These are phyloP conservation scores for Cirrhinus molitorella DNA, from an alignment of 2,797 vertebrate species.

Conservation along the genomic window DNA sequence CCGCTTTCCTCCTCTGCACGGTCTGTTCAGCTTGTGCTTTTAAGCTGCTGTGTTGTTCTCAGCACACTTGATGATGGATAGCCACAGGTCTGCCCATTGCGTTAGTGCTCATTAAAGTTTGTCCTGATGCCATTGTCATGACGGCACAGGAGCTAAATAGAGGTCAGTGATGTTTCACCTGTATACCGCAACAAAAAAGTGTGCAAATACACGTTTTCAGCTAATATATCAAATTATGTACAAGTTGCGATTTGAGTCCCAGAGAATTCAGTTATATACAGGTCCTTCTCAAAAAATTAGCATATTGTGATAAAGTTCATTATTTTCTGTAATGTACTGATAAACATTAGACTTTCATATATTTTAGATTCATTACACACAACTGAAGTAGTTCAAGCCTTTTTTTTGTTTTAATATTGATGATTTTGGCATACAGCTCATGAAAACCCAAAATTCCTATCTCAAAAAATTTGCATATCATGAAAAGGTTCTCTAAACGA, in stretches of 20 bases:
- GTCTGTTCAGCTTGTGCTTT: constrained; percentile 71
- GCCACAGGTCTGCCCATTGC: constrained; percentile 62
- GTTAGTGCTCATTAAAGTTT: constrained; percentile 67
- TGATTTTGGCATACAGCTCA: no score
- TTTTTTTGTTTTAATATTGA: no score
- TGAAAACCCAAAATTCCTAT: no score
- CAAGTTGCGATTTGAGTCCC: constrained; percentile 6
- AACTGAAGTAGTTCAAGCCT: no score
- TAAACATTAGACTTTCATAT: no score
- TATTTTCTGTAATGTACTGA: no score
- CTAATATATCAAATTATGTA: background rate
- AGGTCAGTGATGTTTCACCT: constrained; percentile 15
- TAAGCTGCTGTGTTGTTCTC: constrained; percentile 67
- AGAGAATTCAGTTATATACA: no score
- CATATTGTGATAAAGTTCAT: no score
- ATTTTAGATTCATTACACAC: no score
- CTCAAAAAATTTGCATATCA: no score
- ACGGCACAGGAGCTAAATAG: constrained; percentile 17
- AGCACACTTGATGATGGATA: constrained; percentile 75
- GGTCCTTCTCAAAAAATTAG: no score
- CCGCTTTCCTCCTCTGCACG: constrained; percentile 51
- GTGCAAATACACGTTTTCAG: background rate
- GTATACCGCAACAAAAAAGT: background rate
- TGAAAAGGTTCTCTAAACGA: no score
- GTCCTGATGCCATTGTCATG: constrained; percentile 54